Conservation (phyloP, 2,888 invertebrate species). For the Agriopis leucophaearia region DNA sequence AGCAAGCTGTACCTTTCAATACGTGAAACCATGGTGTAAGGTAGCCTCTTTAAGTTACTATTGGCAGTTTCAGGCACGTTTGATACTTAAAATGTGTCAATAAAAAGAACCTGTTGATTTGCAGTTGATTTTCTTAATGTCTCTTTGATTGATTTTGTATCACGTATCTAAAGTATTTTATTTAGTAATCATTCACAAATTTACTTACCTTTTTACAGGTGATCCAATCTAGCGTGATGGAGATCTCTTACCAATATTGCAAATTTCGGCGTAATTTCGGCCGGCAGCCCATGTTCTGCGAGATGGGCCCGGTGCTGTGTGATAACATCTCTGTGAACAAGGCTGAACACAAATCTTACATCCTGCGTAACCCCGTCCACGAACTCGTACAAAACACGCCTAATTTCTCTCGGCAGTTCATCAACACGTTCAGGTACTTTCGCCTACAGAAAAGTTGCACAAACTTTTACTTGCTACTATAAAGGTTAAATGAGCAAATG, state of each 20-base stretch:
- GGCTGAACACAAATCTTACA: constrained; percentile 68
- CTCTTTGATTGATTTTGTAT: too few relatives aligned
- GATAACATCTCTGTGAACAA: constrained; percentile 67
- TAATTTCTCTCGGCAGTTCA: constrained; percentile 67
- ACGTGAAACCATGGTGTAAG: too few relatives aligned
- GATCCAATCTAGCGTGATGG: constrained; percentile 8
- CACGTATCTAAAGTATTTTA: too few relatives aligned
- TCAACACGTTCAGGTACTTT: constrained; percentile 85
- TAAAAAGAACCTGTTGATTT: too few relatives aligned
- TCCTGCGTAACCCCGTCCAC: constrained; percentile 84
- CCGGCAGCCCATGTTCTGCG: constrained; percentile 80
- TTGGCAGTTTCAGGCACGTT: too few relatives aligned
- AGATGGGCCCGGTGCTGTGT: constrained; percentile 69
- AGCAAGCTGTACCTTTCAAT: too few relatives aligned
- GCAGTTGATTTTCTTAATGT: too few relatives aligned
- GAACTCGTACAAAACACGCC: constrained; percentile 78
- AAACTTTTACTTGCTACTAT: too few relatives aligned
- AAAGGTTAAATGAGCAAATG: too few relatives aligned
- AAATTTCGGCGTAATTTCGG: constrained; percentile 80
- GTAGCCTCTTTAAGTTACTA: too few relatives aligned
- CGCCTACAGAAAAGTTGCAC: too few relatives aligned
- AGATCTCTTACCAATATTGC: constrained; percentile 69
- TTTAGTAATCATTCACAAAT: neutral
- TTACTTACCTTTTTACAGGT: neutral
- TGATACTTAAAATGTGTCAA: too few relatives aligned